Conservation (phyloP, 2,113 vertebrate genomes). For the Nerophis ophidion region DNA sequence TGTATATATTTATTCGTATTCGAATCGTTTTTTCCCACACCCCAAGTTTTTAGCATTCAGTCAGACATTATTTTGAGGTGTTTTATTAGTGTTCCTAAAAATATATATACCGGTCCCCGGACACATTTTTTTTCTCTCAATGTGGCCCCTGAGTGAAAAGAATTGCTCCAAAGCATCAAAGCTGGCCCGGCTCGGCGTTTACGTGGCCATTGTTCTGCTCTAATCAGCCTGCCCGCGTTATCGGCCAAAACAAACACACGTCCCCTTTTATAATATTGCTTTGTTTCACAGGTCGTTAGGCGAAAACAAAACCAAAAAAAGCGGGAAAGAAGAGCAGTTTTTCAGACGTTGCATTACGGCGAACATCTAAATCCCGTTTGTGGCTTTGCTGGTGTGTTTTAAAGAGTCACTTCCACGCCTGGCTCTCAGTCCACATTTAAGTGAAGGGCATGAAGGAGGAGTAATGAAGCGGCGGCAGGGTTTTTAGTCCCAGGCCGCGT, state of each 20-base stretch:
- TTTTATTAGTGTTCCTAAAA: too few relatives aligned
- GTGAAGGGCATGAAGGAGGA: conserved; percentile 32
- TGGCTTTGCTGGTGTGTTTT: neutral
- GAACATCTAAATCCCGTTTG: conserved; percentile 57
- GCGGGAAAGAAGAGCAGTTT: conserved; percentile 65
- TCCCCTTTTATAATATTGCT: conserved; percentile 59
- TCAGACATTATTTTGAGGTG: too few relatives aligned
- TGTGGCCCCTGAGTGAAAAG: too few relatives aligned
- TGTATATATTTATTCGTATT: too few relatives aligned
- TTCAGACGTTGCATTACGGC: conserved; percentile 65
- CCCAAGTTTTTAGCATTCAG: too few relatives aligned
- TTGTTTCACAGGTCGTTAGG: conserved; percentile 72
- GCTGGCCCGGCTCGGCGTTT: too few relatives aligned
- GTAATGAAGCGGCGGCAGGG: conserved; percentile 34
- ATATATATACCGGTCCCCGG: too few relatives aligned
- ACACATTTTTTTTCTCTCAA: too few relatives aligned
- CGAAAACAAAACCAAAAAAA: conserved; percentile 30
- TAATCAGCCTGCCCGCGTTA: conserved; percentile 67
- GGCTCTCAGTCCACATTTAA: conserved; percentile 22
- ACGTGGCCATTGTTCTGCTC: conserved; percentile 8
- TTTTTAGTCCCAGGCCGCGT: conserved; percentile 24
- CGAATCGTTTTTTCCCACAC: too few relatives aligned
- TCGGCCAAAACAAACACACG: conserved; percentile 76
- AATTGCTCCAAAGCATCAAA: too few relatives aligned
- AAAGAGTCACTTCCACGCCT: conserved; percentile 9